Evolutionary conservation across 2,113 vertebrate species (phyloP).

Genomic region (Protobothrops flavoviridis): DNA sequence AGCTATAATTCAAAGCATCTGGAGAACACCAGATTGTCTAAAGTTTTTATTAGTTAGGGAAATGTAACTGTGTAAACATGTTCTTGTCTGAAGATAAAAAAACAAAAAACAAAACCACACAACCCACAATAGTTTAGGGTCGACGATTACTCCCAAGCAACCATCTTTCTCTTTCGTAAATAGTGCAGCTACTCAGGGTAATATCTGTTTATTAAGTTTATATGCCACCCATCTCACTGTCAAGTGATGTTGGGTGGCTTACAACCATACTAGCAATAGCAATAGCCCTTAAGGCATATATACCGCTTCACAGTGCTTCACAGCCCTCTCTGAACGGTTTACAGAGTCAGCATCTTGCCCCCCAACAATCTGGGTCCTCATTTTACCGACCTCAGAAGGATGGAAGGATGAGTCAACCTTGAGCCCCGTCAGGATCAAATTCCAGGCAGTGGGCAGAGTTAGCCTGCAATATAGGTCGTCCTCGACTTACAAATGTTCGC

Average conservation of each 20-base stretch:
- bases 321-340: not conserved
- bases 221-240: not conserved
- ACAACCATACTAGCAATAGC: not conserved
- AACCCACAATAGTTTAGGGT: not conserved
- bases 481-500: not conserved
- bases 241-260: not conserved
- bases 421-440: not conserved
- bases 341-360: not conserved
- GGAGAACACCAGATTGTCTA: not conserved
- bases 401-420: not conserved
- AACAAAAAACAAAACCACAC: not conserved
- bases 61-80: not conserved
- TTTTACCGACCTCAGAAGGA: not conserved
- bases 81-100: not conserved
- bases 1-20: not conserved
- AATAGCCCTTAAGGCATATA: not conserved
- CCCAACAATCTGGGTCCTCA: not conserved
- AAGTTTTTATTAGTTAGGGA: not conserved
- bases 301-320: not conserved
- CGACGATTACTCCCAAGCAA: not conserved
- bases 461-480: not conserved
- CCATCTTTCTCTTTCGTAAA: not conserved
- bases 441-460: not conserved
- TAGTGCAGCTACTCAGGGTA: not conserved
- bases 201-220: not conserved